Evolutionary conservation across 2,113 vertebrate genomes (phyloP).

Genomic region (Plotosus lineatus): DNA sequence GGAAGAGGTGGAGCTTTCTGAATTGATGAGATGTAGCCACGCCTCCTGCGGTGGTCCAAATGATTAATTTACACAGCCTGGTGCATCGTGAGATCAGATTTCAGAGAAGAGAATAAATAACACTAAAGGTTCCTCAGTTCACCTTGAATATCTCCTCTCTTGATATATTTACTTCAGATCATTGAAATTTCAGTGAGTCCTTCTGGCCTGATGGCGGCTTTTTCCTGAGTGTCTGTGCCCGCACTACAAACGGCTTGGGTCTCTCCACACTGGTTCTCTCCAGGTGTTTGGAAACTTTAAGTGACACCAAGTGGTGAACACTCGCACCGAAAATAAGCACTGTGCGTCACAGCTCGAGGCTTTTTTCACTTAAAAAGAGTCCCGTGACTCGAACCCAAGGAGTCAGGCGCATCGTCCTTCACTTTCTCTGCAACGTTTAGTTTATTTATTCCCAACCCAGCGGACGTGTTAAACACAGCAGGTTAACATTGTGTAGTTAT

Average conservation of each 20-base stretch:
- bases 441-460: constrained; percentile 46
- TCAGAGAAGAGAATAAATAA: not conserved
- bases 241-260: constrained; percentile 5
- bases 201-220: not conserved
- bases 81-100: not conserved
- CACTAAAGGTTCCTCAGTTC: not conserved
- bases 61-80: not conserved
- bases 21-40: not conserved
- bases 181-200: not conserved
- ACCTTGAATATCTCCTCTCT: not conserved
- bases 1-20: not conserved
- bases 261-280: not conserved
- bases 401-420: constrained; percentile 30
- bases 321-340: constrained; percentile 43
- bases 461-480: constrained; percentile 21
- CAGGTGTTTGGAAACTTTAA: constrained; percentile 50
- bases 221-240: not conserved
- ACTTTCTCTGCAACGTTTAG: constrained; percentile 16
- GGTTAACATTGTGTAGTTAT: constrained; percentile 5
- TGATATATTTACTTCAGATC: not conserved
- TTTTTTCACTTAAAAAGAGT: constrained; percentile 45
- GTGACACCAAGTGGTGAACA: constrained; percentile 31
- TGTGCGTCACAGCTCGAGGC: constrained; percentile 32
- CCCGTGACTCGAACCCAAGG: constrained; percentile 8
- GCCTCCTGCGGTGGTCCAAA: not conserved